Percentiles rank a stretch among this genome's conserved stretches.
These are phyloP conservation scores for Drosophila mojavensis DNA, from an alignment of 1,140 invertebrate genomes.

Conservation along the genomic window DNA sequence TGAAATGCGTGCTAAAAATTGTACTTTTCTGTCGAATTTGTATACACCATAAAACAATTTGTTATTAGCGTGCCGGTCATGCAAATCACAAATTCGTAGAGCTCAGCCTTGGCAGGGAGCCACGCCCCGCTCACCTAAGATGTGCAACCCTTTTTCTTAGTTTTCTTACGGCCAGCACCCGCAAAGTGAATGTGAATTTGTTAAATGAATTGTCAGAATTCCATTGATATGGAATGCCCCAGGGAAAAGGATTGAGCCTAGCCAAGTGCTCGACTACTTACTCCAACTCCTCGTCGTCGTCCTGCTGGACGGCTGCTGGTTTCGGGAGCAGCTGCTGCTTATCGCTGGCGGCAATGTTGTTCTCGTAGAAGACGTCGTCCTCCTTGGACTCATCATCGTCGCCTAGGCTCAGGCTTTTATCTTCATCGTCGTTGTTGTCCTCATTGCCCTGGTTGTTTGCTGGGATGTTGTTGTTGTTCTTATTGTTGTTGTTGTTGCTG, in stretches of 20 bases:
- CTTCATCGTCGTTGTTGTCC: conserved; percentile 74
- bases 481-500: conserved; percentile 45
- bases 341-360: conserved; percentile 84
- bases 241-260: background rate
- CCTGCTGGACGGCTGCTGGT: conserved; percentile 80
- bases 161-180: background rate
- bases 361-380: conserved; percentile 90
- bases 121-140: background rate
- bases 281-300: conserved; percentile 86
- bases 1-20: conserved; percentile 68
- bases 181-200: conserved; percentile 61
- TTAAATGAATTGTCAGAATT: conserved; percentile 78
- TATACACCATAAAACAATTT: conserved; percentile 82
- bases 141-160: conserved; percentile 31
- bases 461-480: conserved; percentile 60
- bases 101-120: background rate
- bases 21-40: conserved; percentile 72
- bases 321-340: conserved; percentile 55
- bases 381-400: conserved; percentile 86
- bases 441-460: conserved; percentile 75
- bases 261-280: conserved; percentile 49
- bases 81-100: conserved; percentile 42
- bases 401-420: conserved; percentile 72
- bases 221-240: conserved; percentile 51
- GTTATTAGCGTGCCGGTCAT: conserved; percentile 73